Conservation (phyloP, 2,797 vertebrate genomes). For the Sebastes hopkinsi region DNA sequence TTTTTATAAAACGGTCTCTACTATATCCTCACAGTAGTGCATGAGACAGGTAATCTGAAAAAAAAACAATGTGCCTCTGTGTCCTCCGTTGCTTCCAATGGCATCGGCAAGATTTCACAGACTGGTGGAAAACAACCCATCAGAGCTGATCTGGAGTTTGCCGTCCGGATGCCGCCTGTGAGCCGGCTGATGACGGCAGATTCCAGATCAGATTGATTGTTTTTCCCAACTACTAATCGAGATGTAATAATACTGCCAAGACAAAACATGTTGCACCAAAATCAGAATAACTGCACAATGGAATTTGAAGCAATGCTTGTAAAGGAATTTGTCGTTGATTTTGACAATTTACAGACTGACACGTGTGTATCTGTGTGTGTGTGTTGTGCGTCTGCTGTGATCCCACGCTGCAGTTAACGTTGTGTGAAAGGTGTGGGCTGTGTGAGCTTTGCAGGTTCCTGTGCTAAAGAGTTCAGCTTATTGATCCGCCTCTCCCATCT, state of each 20-base stretch:
- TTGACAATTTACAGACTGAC: not conserved
- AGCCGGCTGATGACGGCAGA: too few relatives aligned
- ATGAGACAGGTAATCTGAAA: too few relatives aligned
- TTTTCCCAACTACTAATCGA: not conserved
- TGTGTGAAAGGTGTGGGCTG: slow-evolving; percentile 70
- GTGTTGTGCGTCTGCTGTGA: slow-evolving; percentile 4
- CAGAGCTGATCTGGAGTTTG: too few relatives aligned
- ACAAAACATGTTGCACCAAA: not conserved
- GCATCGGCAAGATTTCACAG: too few relatives aligned
- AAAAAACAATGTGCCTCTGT: too few relatives aligned
- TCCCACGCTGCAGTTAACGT: slow-evolving; percentile 46
- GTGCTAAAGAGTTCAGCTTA: slow-evolving; percentile 55
- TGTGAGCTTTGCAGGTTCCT: slow-evolving; percentile 32
- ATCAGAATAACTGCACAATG: not conserved
- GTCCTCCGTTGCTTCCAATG: too few relatives aligned
- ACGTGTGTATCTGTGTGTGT: not conserved
- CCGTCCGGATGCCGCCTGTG: too few relatives aligned
- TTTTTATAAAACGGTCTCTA: too few relatives aligned
- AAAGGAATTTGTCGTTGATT: slow-evolving; percentile 1
- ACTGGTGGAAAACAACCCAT: too few relatives aligned
- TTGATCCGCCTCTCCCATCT: slow-evolving; percentile 45
- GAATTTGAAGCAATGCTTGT: not conserved
- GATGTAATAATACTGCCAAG: not conserved
- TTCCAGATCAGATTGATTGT: too few relatives aligned
- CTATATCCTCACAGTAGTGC: too few relatives aligned